phyloP scores from a whole-genome alignment of 2,797 vertebrate species.

The Alca torda region DNA sequence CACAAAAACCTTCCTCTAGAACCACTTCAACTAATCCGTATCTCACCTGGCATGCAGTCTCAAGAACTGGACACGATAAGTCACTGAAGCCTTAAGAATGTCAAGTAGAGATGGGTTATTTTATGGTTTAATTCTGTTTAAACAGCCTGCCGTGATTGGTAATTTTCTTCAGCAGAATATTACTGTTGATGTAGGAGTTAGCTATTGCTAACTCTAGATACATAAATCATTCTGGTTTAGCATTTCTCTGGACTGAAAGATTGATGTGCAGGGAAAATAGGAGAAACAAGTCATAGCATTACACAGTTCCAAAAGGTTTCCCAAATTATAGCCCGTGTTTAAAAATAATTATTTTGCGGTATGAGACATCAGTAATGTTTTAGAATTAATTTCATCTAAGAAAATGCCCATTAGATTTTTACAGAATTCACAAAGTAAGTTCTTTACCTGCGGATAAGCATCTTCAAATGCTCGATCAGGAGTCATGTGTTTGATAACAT shows the following conservation, averaged over 20 bases:
- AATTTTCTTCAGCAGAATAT: not conserved
- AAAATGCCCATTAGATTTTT: not conserved
- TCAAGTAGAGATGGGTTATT: not conserved
- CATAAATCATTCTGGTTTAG: not conserved
- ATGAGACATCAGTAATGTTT: not conserved
- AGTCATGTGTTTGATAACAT: constrained; percentile 98
- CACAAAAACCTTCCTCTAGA: not conserved
- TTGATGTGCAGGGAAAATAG: not conserved
- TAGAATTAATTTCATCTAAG: not conserved
- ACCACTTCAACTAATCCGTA: not conserved
- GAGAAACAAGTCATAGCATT: not conserved
- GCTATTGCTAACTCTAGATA: not conserved
- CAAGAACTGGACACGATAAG: not conserved
- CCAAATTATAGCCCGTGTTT: not conserved
- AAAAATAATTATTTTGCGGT: not conserved
- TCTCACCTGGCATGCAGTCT: not conserved
- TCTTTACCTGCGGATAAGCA: constrained; percentile 89
- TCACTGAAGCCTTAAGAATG: not conserved
- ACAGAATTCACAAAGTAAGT: not conserved
- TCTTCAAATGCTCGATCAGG: constrained; percentile 96
- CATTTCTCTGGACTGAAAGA: not conserved
- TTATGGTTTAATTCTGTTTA: not conserved
- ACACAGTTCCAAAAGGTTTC: not conserved
- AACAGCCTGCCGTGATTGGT: not conserved
- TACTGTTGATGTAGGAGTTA: not conserved